Evolutionary conservation across 2,888 invertebrate species (phyloP), one percentile per base, ranked within the genome.

Genomic region (Aporophyla nigra): DNA sequence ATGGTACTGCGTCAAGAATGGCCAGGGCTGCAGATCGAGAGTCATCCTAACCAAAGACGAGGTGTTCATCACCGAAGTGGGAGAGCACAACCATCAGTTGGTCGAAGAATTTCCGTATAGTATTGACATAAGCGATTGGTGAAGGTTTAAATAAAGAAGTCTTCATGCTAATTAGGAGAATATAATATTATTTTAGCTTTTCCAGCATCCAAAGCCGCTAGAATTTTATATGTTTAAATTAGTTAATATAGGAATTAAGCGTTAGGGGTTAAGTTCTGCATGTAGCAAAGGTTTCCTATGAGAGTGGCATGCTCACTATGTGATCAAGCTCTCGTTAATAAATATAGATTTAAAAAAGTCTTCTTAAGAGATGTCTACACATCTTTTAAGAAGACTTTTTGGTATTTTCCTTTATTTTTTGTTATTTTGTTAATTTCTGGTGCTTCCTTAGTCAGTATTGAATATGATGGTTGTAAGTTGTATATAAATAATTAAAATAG

Each of bases 1-100:
- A 21, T 93, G 92, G 93, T 91, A 92, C 68, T 93, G 93, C 71
- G 91, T 91, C 0, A 92, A 91, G 80, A 91, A 88, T 69, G 58
- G 49, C 6, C 69, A 69, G 0, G 91, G 91, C 0, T 93, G 93
- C 72, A 90, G 86, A 65, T 90, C 90, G 4, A 80, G 77, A 27
- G 75, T 93, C 0, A 16, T 87, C 0, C 71, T 90, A 0, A 83
- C 83, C 5, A 82, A 79, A 27, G 74, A 75, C 5, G 81, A 73
- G 9, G 73, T 82, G 43, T 86, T 87, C 49, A 40, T 91, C 0
- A 33, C 75, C 2, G 86, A 87, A 40, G 12, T 88, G 0, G 87
- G 77, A 7, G 53, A 72, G 0, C 92, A 92, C 56, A 86, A 89
- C 51, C 92, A 92, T 72, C 81, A 73, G 6, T 21, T 2, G 16